These are phyloP conservation scores for Panopea generosa DNA, from an alignment of 2,888 invertebrate genomes.

Conservation along the genomic window DNA sequence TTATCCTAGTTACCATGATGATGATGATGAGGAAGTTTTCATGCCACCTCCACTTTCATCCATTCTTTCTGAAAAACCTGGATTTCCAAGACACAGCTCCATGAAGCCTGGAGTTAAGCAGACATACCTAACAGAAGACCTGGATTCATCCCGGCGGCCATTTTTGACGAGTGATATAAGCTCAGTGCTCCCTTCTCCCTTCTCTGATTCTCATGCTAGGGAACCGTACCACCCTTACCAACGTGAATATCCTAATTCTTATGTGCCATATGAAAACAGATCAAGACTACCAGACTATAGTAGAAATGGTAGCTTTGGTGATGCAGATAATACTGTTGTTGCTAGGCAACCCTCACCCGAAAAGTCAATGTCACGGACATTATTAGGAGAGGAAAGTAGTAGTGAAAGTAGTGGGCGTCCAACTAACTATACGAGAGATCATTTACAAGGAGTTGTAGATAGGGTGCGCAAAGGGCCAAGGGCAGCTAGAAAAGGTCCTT, in stretches of 20 bases:
- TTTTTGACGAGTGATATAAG: constrained; percentile 75
- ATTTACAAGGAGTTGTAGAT: constrained; percentile 76
- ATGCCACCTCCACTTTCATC: constrained; percentile 62
- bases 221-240: constrained; percentile 57
- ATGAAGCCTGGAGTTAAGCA: constrained; percentile 76
- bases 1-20: constrained; percentile 48
- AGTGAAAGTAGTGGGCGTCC: constrained; percentile 70
- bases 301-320: constrained; percentile 41
- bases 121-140: constrained; percentile 73
- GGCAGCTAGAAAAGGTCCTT: constrained; percentile 44
- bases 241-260: constrained; percentile 31
- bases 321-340: constrained; percentile 56
- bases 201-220: constrained; percentile 37
- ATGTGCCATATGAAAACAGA: constrained; percentile 50
- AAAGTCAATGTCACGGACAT: constrained; percentile 41
- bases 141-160: constrained; percentile 53
- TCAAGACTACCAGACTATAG: constrained; percentile 30
- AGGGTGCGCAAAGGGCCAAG: constrained; percentile 68
- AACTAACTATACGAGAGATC: constrained; percentile 74
- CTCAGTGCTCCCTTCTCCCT: constrained; percentile 78
- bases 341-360: constrained; percentile 50
- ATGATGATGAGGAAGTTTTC: constrained; percentile 76
- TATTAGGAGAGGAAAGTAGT: constrained; percentile 46
- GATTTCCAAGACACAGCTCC: constrained; percentile 79
- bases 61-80: constrained; percentile 56